Percentiles rank a stretch among this genome's conserved stretches.
phyloP scores from a whole-genome alignment of 2,797 vertebrate genomes.

The Halcyon smyrnensis region DNA sequence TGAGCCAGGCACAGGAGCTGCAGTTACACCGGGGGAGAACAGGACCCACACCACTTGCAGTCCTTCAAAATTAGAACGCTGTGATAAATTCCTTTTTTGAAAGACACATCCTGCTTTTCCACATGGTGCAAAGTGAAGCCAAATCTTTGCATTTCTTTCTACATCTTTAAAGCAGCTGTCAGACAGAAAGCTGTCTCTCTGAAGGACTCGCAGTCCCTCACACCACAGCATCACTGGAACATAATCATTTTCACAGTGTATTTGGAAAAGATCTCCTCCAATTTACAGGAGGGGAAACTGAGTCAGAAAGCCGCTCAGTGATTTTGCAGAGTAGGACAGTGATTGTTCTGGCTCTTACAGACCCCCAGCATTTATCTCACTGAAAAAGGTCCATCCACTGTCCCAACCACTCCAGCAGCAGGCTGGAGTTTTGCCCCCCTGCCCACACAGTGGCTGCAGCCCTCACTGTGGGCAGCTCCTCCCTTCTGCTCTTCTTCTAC shows the following conservation, averaged over 20 bases:
- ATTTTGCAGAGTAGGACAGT: background rate
- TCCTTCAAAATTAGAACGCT: background rate
- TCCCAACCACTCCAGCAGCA: background rate
- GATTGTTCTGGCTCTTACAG: background rate
- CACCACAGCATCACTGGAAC: background rate
- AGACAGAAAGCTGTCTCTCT: background rate
- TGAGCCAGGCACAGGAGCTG: background rate
- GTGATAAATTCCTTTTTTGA: background rate
- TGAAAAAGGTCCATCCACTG: background rate
- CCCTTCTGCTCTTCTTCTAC: background rate
- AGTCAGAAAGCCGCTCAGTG: background rate
- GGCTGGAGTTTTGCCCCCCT: background rate
- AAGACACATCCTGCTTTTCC: conserved; percentile 19
- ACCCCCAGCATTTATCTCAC: background rate
- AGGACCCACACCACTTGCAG: background rate
- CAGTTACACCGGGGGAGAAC: background rate
- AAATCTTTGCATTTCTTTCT: background rate
- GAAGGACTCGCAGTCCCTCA: background rate
- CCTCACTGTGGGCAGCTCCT: accelerated
- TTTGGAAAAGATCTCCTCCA: background rate
- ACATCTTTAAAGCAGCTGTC: conserved; percentile 40
- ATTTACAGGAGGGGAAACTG: background rate
- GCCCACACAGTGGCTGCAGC: background rate
- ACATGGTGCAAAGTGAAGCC: background rate
- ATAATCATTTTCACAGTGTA: background rate